Evolutionary conservation across 2,113 vertebrate genomes (phyloP).

Genomic region (Clarias magur): DNA sequence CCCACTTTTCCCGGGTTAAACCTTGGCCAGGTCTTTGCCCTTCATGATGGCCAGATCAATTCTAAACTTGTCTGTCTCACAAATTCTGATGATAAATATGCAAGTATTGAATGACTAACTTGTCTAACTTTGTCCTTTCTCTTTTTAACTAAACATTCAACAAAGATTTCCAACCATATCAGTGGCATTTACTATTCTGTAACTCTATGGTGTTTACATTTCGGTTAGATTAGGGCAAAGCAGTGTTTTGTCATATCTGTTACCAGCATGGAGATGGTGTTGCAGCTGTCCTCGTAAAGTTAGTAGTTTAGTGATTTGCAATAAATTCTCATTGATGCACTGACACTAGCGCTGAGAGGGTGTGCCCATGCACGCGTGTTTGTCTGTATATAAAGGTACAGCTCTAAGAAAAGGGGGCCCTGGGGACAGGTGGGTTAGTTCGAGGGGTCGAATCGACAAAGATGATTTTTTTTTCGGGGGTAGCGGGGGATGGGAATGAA

Average conservation of each 20-base stretch:
- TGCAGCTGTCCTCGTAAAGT: background rate
- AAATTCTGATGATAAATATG: slow-evolving; percentile 2
- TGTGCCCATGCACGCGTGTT: slow-evolving; percentile 19
- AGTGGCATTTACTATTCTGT: background rate
- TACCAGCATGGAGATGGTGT: background rate
- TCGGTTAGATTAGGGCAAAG: background rate
- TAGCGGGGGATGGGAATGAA: slow-evolving; percentile 41
- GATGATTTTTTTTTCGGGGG: slow-evolving; percentile 39
- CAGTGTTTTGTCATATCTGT: background rate
- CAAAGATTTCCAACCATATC: background rate
- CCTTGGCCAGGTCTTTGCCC: slow-evolving; percentile 2
- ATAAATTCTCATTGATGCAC: background rate
- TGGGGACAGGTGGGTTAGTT: slow-evolving; percentile 46
- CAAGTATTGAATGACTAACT: slow-evolving; percentile 6
- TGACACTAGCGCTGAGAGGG: background rate
- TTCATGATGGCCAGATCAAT: background rate
- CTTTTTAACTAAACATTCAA: background rate
- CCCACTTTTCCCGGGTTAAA: background rate
- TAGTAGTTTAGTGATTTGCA: background rate
- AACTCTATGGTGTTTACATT: background rate
- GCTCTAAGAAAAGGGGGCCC: slow-evolving; percentile 27
- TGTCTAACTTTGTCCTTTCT: background rate
- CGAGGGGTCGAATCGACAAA: slow-evolving; percentile 37
- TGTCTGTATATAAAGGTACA: slow-evolving; percentile 8
- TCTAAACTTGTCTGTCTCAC: background rate